These are phyloP conservation scores for Zosterops pallidus DNA, from an alignment of 2,113 vertebrate genomes.

Conservation along the genomic window DNA sequence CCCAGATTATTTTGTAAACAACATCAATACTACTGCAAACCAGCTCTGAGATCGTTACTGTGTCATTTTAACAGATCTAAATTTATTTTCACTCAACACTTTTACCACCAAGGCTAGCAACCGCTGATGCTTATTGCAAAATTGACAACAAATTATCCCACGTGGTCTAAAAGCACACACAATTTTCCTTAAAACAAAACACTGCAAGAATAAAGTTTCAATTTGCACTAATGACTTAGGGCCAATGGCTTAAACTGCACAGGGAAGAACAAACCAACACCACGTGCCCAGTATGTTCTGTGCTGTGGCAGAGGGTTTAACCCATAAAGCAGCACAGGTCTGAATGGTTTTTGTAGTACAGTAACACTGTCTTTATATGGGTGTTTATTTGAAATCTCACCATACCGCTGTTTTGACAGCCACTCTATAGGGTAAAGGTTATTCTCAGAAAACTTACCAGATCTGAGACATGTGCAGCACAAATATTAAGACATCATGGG, in stretches of 20 bases:
- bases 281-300: not conserved
- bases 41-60: accelerated
- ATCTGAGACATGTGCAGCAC: not conserved
- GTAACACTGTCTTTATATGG: not conserved
- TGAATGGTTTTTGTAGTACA: not conserved
- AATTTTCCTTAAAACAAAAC: not conserved
- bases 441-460: not conserved
- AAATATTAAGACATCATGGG: not conserved
- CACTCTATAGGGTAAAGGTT: not conserved
- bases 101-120: not conserved
- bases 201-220: not conserved
- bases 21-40: not conserved
- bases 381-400: not conserved
- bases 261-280: not conserved
- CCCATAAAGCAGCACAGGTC: not conserved
- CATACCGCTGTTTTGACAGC: not conserved
- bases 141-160: not conserved
- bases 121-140: not conserved
- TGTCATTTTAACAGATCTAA: not conserved
- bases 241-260: not conserved
- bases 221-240: not conserved
- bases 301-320: not conserved
- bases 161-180: not conserved
- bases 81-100: not conserved
- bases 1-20: not conserved